Evolutionary conservation across 2,797 vertebrate genomes (phyloP).

Genomic region (Neoniphon sammara): DNA sequence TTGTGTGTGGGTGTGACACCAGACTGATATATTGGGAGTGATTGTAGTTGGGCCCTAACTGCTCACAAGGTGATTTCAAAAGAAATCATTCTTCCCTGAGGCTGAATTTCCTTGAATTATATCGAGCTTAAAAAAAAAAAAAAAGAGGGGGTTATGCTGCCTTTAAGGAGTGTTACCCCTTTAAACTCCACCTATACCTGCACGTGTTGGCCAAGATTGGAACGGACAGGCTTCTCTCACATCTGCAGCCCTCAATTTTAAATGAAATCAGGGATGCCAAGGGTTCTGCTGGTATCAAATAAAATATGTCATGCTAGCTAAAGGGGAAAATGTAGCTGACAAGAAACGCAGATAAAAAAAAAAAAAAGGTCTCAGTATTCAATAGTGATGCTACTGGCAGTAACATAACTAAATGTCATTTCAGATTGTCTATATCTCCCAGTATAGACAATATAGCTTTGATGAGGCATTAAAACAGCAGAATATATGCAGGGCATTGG

Average conservation of each 20-base stretch:
- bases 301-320: slow-evolving; percentile 15
- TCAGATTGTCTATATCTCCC: slow-evolving; percentile 34
- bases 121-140: slow-evolving; percentile 39
- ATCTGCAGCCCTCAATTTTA: background rate
- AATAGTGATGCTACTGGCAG: slow-evolving; percentile 43
- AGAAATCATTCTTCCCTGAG: slow-evolving; percentile 53
- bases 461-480: slow-evolving; percentile 16
- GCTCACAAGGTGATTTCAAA: slow-evolving; percentile 61
- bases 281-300: slow-evolving; percentile 41
- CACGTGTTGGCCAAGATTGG: slow-evolving; percentile 10
- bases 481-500: background rate
- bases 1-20: slow-evolving; percentile 69
- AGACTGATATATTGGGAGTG: slow-evolving; percentile 66
- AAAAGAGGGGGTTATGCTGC: slow-evolving; percentile 48
- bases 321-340: slow-evolving; percentile 23
- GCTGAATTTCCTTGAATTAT: slow-evolving; percentile 51
- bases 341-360: slow-evolving; percentile 47
- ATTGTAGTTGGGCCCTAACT: slow-evolving; percentile 50
- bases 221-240: slow-evolving; percentile 29
- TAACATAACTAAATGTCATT: slow-evolving; percentile 44
- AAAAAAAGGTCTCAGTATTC: slow-evolving; percentile 55
- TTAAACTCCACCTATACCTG: slow-evolving; percentile 38
- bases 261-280: slow-evolving; percentile 19
- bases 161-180: slow-evolving; percentile 46
- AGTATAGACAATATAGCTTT: slow-evolving; percentile 9